phyloP scores from a whole-genome alignment of 2,888 invertebrate genomes.

The Archaeoteleia sp. region DNA sequence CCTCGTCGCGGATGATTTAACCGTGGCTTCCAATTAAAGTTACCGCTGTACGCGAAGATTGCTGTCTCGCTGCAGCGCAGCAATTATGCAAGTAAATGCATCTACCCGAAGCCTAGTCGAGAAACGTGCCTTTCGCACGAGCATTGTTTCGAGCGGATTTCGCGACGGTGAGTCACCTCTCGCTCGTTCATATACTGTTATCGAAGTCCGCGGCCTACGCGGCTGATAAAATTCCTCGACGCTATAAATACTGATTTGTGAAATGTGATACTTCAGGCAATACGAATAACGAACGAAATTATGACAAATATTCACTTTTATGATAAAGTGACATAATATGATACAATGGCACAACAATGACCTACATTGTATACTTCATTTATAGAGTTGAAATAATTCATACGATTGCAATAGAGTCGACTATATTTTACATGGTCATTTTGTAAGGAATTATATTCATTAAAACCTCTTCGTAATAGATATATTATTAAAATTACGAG shows the following conservation, averaged over 20 bases:
- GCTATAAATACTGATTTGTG: constrained; percentile 17
- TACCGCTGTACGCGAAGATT: constrained; percentile 40
- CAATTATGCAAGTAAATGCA: constrained; percentile 50
- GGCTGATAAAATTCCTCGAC: constrained; percentile 41
- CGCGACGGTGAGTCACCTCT: constrained; percentile 37
- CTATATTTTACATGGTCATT: no score
- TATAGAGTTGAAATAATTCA: no score
- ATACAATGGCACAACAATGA: no score
- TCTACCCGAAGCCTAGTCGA: constrained; percentile 19
- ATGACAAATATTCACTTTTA: no score
- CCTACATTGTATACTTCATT: no score
- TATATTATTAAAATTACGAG: no score
- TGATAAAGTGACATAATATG: no score
- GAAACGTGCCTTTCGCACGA: constrained; percentile 26
- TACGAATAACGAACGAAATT: constrained; percentile 6
- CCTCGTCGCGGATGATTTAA: constrained; percentile 45
- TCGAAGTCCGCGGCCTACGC: constrained; percentile 29
- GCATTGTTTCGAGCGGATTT: constrained; percentile 42
- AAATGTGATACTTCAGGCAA: constrained; percentile 4
- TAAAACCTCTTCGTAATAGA: no score
- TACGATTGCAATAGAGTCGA: no score
- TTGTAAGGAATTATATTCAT: no score
- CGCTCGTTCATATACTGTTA: constrained; percentile 30
- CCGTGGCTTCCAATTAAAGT: constrained; percentile 47
- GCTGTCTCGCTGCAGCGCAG: constrained; percentile 30